A percentile compares a stretch with the other conserved stretches of the same genome.
Conservation (phyloP, 2,888 invertebrate species). For the Apotomis capreana region DNA sequence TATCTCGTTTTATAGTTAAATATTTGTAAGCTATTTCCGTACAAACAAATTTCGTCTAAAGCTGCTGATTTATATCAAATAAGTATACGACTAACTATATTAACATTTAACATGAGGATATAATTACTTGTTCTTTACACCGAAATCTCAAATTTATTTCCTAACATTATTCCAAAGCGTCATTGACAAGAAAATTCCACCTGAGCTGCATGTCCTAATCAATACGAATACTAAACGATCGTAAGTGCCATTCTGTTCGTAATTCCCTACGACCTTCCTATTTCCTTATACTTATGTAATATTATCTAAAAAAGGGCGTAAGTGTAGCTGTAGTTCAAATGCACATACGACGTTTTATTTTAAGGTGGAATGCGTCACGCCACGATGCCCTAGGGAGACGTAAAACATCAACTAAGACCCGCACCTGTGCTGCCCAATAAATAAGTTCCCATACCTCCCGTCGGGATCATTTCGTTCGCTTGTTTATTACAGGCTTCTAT, state of each 20-base stretch:
- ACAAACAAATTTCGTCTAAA: too few species aligned
- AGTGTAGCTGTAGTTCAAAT: background rate
- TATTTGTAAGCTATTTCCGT: too few species aligned
- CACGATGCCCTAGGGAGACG: slow-evolving; percentile 62
- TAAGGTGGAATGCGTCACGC: slow-evolving; percentile 58
- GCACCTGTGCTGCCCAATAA: slow-evolving; percentile 69
- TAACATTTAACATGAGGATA: background rate
- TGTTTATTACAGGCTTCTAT: slow-evolving; percentile 56
- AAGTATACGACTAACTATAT: too few species aligned
- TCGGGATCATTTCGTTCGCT: slow-evolving; percentile 67
- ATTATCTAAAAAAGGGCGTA: background rate
- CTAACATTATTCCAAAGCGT: background rate
- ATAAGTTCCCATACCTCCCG: slow-evolving; percentile 63
- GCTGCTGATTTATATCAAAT: too few species aligned
- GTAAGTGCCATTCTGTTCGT: slow-evolving; percentile 6
- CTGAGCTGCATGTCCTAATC: background rate
- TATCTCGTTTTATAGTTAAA: too few species aligned
- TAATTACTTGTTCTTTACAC: background rate
- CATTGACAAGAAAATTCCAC: slow-evolving; percentile 2
- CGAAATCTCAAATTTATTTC: background rate
- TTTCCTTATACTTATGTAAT: background rate
- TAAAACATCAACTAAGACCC: slow-evolving; percentile 66
- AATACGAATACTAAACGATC: slow-evolving; percentile 4
- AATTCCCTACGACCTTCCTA: slow-evolving; percentile 12
- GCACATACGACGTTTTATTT: slow-evolving; percentile 8